Conservation (phyloP, 2,797 vertebrate genomes). For the Gymnopithys bicolor region DNA sequence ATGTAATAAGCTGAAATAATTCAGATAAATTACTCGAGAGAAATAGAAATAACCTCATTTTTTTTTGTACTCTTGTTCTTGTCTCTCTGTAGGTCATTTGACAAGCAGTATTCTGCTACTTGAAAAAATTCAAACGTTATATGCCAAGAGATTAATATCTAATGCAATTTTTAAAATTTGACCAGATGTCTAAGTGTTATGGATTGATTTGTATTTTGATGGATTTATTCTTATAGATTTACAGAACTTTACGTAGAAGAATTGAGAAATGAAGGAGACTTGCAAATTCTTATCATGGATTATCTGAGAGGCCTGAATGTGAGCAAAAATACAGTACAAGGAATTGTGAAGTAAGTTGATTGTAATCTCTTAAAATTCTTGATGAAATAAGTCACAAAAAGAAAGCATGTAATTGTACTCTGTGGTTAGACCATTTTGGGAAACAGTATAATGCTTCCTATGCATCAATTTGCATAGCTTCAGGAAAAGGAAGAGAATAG, state of each 20-base stretch:
- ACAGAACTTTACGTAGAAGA: conserved; percentile 97
- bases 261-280: conserved; percentile 89
- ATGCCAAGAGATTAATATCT: neutral
- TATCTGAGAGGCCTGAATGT: conserved; percentile 90
- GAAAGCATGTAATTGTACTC: neutral
- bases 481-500: neutral
- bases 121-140: neutral
- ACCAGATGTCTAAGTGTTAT: neutral
- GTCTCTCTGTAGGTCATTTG: neutral
- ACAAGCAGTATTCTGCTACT: neutral
- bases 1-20: neutral
- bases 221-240: conserved; percentile 79
- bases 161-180: neutral
- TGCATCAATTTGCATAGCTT: neutral
- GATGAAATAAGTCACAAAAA: neutral
- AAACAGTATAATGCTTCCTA: neutral
- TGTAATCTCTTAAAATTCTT: neutral
- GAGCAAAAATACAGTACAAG: conserved; percentile 83
- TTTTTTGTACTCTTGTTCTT: neutral
- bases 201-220: neutral
- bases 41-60: neutral
- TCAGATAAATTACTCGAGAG: neutral
- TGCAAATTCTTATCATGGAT: conserved; percentile 89
- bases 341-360: conserved; percentile 89
- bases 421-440: neutral